Evolutionary conservation across 2,113 vertebrate species (phyloP), one percentile per base, ranked within the genome.

Genomic region (Megaceryle maxima): DNA sequence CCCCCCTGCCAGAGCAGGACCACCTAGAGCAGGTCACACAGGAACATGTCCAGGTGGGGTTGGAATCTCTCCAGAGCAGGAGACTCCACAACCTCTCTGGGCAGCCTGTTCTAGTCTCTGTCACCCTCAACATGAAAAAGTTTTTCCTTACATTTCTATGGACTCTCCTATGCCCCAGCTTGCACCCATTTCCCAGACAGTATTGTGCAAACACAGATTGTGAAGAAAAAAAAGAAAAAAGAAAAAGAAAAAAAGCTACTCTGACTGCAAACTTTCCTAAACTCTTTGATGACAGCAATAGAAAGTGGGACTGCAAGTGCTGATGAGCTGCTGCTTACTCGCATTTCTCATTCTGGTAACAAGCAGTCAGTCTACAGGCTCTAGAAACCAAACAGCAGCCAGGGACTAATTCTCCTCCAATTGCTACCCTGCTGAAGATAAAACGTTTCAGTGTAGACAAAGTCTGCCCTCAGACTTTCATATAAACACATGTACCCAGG

Each of bases 251-350:
- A 51, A 51, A 33, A 48, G 29, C 53, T 68, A 20, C 57, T 84
- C 69, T 25, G 74, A 95, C 95, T 60, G 74, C 95, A 95, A 91
- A 92, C 95, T 94, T 87, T 85, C 96, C 96, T 78, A 59, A 93
- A 66, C 12, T 48, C 88, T 96, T 97, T 94, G 95, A 97, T 94
- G 94, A 90, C 95, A 84, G 87, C 94, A 97, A 94, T 89, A 96
- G 95, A 97, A 97, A 97, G 94, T 82, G 70, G 94, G 90, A 53
- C 91, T 96, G 86, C 69, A 37, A 91, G 66, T 33, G 70, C 85
- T 76, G 94, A 43, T 86, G 80, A 3, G 60, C 59, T n/a, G 64
- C 79, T 68, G 75, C 92, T 89, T 26, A 39, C 87, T 94, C 57
- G 60, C 56, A 57, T 88, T 91, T 92, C 94, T 94, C 94, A 44